Percentiles rank a stretch among this genome's conserved stretches.
phyloP scores from a whole-genome alignment of 1,140 invertebrate species.

The Bombus breviceps region DNA sequence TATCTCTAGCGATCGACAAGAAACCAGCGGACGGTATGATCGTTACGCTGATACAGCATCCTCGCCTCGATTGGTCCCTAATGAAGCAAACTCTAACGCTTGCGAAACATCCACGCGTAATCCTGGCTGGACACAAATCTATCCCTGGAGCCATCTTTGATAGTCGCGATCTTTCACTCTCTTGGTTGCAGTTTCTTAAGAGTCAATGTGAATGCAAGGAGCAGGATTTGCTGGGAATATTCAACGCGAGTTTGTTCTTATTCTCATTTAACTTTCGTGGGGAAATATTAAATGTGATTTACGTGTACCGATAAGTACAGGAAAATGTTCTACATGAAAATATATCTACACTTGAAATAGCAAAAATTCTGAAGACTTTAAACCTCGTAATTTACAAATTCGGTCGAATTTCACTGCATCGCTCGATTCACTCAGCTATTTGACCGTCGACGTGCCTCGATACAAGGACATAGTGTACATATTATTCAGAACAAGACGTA shows the following conservation, averaged over 20 bases:
- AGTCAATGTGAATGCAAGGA: too few relatives aligned
- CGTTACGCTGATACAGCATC: slow-evolving; percentile 20
- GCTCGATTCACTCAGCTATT: neutral
- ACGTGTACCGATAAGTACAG: too few relatives aligned
- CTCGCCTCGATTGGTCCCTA: neutral
- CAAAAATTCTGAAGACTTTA: too few relatives aligned
- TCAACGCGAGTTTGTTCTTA: too few relatives aligned
- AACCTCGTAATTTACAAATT: neutral
- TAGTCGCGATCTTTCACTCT: neutral
- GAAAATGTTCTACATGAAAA: too few relatives aligned
- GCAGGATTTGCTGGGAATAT: too few relatives aligned
- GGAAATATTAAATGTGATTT: too few relatives aligned
- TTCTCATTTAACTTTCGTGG: too few relatives aligned
- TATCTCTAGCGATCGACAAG: slow-evolving; percentile 35
- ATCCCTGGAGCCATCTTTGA: slow-evolving; percentile 13
- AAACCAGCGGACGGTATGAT: slow-evolving; percentile 21
- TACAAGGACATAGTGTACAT: neutral
- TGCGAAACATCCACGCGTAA: slow-evolving; percentile 32
- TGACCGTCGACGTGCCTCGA: neutral
- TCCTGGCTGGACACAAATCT: slow-evolving; percentile 19
- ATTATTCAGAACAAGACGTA: neutral
- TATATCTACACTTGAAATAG: too few relatives aligned
- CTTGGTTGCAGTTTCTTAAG: neutral
- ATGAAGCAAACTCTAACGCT: slow-evolving; percentile 26
- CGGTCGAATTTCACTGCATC: neutral